Base-by-base conservation (phyloP, 2,113 vertebrate genomes). In the Reinhardtius hippoglossoides region DNA sequence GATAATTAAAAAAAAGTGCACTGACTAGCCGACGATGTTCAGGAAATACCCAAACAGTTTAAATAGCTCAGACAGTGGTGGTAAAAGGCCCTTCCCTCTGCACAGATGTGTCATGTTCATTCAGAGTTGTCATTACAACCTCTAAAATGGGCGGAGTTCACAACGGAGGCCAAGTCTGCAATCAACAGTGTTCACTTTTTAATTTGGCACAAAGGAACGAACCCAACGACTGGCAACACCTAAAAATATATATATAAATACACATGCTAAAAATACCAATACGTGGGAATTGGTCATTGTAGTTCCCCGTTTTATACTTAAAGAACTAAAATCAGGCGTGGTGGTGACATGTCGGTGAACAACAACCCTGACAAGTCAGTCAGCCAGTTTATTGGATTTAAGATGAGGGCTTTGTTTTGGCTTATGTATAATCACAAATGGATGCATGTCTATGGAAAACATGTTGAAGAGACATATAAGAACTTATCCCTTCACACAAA, bases 1-100 rank as follows among this genome's bases (percentile, higher is more conserved):
- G 71, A 82, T 84, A 88, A 90, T 87, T 82, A 75, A n/a, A 81
- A 23, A 75, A 80, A 81, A 84, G 72, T 87, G 59, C 78, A 73
- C 59, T 46, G 64, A 82, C 83, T 71, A 67, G 71, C 60, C 13
- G n/a, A 66, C 46, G 7, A 18, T 40, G 64, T 86, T 76, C 58
- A 70, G 76, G 82, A 91, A 92, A 78, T 66, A 87, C 67, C 48
- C 80, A 74, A 79, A 83, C 78, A 1, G 69, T 71, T 67, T 79
- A 85, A 86, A 89, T 72, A 83, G 76, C 72, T 40, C 15, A 27
- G 56, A 57, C 73, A 57, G 73, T 15, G 66, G 42, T 73, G 81
- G 72, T 73, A 87, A 89, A 82, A 71, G 44, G 52, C 67, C 61
- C 80, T 86, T 91, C 89, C 90, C 84, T 88, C 71, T 21, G 59